Conservation (phyloP, 2,797 vertebrate genomes). For the Girardinus metallicus region DNA sequence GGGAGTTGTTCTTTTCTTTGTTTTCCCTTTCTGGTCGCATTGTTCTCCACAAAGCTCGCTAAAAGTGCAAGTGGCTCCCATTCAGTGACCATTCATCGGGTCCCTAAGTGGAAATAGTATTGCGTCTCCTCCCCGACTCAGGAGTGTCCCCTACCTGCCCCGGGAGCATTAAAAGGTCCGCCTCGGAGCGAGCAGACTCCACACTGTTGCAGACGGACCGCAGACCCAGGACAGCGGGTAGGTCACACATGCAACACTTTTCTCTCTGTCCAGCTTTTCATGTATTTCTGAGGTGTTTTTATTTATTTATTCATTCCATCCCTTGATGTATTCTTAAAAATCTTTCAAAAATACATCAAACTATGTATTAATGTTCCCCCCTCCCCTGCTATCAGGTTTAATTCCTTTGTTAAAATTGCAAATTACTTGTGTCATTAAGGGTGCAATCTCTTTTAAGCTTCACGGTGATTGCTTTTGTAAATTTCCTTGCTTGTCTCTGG, state of each 20-base stretch:
- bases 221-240: constrained; percentile 6
- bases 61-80: constrained; percentile 7
- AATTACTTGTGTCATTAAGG: background rate
- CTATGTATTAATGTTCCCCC: background rate
- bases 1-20: constrained; percentile 4
- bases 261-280: background rate
- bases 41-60: background rate
- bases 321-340: background rate
- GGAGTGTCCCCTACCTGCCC: constrained; percentile 46
- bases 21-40: background rate
- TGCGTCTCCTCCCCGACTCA: background rate
- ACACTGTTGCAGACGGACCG: constrained; percentile 11
- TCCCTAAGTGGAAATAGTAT: constrained; percentile 15
- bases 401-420: background rate
- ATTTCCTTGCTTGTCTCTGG: constrained; percentile 1
- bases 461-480: constrained; percentile 6
- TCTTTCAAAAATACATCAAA: background rate
- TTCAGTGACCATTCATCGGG: background rate
- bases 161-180: background rate
- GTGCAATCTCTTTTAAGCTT: constrained; percentile 12
- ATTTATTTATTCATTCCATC: background rate
- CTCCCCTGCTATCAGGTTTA: background rate
- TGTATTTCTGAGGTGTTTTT: background rate
- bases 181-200: constrained; percentile 1
- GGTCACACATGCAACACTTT: constrained; percentile 8